Percentiles rank a stretch among this genome's conserved stretches.
Evolutionary conservation across 2,113 vertebrate genomes (phyloP).

Genomic region (Promerops cafer): DNA sequence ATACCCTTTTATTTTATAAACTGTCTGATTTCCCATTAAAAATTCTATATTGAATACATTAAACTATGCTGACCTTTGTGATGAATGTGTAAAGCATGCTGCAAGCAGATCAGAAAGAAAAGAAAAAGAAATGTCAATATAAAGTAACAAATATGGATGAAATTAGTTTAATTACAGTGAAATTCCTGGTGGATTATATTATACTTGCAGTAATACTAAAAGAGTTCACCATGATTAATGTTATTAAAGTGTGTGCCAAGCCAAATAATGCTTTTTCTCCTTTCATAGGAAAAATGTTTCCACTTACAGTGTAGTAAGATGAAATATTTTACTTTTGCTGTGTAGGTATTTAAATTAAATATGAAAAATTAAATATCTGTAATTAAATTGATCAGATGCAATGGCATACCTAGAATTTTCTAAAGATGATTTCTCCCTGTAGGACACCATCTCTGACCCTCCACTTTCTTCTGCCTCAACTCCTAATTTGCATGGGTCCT

Average conservation of each 20-base stretch:
- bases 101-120: constrained; percentile 13
- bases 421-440: not conserved
- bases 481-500: not conserved
- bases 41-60: not conserved
- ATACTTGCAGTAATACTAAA: not conserved
- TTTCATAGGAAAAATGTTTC: not conserved
- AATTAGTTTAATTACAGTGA: constrained; percentile 26
- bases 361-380: too few relatives aligned
- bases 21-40: not conserved
- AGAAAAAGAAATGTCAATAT: constrained; percentile 1
- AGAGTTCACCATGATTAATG: constrained; percentile 4
- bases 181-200: constrained; percentile 31
- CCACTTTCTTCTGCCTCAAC: not conserved
- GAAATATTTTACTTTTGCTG: not conserved
- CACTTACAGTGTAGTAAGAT: not conserved
- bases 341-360: too few relatives aligned
- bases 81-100: not conserved
- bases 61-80: constrained; percentile 15
- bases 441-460: not conserved
- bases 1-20: not conserved
- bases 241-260: constrained; percentile 25
- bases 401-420: not conserved
- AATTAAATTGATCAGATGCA: not conserved
- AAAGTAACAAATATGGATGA: constrained; percentile 19
- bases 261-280: constrained; percentile 2